Evolutionary conservation across 2,113 vertebrate genomes (phyloP), one percentile per base, ranked within the genome.

Genomic region (Psilopsiagon aymara): DNA sequence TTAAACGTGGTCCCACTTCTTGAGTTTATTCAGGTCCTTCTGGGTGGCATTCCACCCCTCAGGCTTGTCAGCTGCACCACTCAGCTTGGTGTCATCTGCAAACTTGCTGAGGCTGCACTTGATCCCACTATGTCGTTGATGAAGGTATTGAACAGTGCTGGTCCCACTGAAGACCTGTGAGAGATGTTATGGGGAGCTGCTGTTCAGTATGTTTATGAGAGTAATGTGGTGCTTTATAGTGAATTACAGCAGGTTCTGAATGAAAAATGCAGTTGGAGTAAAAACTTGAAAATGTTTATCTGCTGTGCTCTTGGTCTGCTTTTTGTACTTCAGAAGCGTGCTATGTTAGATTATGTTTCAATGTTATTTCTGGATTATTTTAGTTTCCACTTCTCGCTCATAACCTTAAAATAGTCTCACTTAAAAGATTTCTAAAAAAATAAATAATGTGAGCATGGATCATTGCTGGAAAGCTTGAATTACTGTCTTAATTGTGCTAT

Each of bases 251-350:
- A 64, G 44, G 20, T 55, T 79, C 67, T 82, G 41, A 41, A 33
- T 79, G 31, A 86, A 53, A 83, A 90, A 55, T 39, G 37, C 29
- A 29, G 24, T 44, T 78, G 60, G 31, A 66, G 7, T 81, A 17
- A 71, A 82, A 92, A 44, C 19, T 64, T 63, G 15, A 70, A 53
- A 52, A 31, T 62, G 25, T 51, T 87, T 60, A 19, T 86, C 46
- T 71, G 37, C 46, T 51, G 6, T 62, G 29, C 46, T 60, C 25
- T 84, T 75, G 43, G 24, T 78, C 66, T 82, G 62, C 11, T 49
- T 76, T 85, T 37, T 1, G 2, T 57, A 52, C 29, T 63, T 88
- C 4, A 63, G 23, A 75, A 78, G 55, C 0, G 0, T 68, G n/a
- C 12, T 80, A 0, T 62, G 47, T 86, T 86, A 78, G 71, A 39